phyloP scores from a whole-genome alignment of 2,113 vertebrate species.

The Hippopotamus amphibius region DNA sequence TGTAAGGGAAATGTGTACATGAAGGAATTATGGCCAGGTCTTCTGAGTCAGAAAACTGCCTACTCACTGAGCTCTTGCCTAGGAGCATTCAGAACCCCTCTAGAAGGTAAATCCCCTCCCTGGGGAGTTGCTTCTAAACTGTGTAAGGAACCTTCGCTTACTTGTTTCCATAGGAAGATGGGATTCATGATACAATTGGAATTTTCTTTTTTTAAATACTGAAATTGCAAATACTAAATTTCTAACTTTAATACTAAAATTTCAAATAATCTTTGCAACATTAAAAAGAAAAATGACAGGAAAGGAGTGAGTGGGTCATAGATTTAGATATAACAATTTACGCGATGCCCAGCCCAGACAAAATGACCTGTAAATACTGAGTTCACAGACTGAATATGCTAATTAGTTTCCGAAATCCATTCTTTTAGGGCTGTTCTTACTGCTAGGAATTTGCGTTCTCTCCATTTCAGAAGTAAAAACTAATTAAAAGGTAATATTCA shows the following conservation, averaged over 20 bases:
- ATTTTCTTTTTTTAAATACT: background rate
- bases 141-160: background rate
- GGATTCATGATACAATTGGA: background rate
- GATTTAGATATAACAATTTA: background rate
- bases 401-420: background rate
- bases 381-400: background rate
- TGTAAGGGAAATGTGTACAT: background rate
- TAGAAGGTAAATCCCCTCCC: background rate
- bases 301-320: background rate
- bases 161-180: background rate
- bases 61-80: background rate
- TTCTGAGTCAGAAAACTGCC: background rate
- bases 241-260: background rate
- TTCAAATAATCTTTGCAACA: background rate
- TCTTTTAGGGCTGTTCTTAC: background rate
- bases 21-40: background rate
- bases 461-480: conserved; percentile 26
- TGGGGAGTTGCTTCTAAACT: background rate
- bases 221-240: background rate
- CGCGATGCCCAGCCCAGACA: background rate
- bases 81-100: background rate
- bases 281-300: background rate
- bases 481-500: background rate
- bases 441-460: background rate
- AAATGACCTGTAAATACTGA: background rate